Percentiles rank a stretch among this genome's conserved stretches.
These are phyloP conservation scores for Phrixothrix hirtus DNA, from an alignment of 2,888 invertebrate species.

Conservation along the genomic window DNA sequence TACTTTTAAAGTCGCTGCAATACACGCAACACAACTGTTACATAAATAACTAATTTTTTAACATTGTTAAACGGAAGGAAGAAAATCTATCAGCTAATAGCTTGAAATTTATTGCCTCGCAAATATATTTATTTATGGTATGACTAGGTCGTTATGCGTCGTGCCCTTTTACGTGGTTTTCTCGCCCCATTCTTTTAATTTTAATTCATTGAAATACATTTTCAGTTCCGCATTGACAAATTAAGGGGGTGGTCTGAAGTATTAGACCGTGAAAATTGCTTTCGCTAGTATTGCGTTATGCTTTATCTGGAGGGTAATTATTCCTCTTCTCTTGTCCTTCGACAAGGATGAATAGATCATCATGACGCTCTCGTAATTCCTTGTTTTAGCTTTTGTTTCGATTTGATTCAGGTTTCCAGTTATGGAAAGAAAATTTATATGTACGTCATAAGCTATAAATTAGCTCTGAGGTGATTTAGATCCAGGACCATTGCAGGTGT, in stretches of 20 bases:
- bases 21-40: too few relatives aligned
- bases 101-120: too few relatives aligned
- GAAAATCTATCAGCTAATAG: too few relatives aligned
- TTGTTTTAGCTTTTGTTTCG: conserved; percentile 20
- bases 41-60: too few relatives aligned
- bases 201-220: too few relatives aligned
- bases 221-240: too few relatives aligned
- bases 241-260: conserved; percentile 1
- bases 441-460: conserved; percentile 29
- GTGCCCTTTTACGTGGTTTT: too few relatives aligned
- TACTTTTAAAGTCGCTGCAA: too few relatives aligned
- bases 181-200: too few relatives aligned
- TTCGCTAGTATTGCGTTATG: conserved; percentile 16
- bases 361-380: neutral
- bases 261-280: conserved; percentile 7
- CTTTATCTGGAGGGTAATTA: conserved; percentile 9
- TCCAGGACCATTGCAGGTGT: conserved; percentile 24
- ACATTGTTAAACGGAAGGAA: conserved; percentile 21
- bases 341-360: conserved; percentile 2
- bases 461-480: conserved; percentile 26
- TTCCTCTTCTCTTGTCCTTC: conserved; percentile 16
- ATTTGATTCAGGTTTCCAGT: too few relatives aligned
- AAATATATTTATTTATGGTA: too few relatives aligned
- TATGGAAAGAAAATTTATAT: conserved; percentile 27
- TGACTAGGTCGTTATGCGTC: too few relatives aligned